Percentiles rank a stretch among this genome's conserved stretches.
Evolutionary conservation across 1,140 invertebrate species (phyloP).

Genomic region (Holotrichia oblita): DNA sequence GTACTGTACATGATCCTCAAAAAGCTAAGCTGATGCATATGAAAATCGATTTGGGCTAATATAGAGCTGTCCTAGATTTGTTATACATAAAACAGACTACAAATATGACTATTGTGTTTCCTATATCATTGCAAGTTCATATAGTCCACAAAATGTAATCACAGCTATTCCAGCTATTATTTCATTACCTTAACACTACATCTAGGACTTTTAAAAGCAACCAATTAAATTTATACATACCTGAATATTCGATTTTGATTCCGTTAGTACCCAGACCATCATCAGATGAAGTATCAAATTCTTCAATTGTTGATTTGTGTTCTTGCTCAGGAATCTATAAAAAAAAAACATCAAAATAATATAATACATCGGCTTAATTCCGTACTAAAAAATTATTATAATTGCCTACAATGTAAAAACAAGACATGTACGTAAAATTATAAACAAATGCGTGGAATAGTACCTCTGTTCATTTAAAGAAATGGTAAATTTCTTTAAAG

Average conservation of each 20-base stretch:
- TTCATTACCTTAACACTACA: neutral
- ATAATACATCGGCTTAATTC: neutral
- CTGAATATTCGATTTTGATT: constrained; percentile 17
- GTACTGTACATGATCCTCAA: too few species aligned
- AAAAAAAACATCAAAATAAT: neutral
- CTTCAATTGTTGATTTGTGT: neutral
- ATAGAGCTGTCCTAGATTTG: too few species aligned
- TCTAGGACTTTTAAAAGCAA: neutral
- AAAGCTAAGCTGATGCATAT: too few species aligned
- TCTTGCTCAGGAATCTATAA: neutral
- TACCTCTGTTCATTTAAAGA: neutral
- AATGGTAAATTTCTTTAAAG: neutral
- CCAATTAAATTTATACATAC: neutral
- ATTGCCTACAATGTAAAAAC: neutral
- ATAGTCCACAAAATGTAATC: too few species aligned
- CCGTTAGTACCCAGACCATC: neutral
- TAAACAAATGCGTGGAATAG: neutral
- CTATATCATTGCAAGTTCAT: too few species aligned
- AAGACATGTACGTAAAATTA: neutral
- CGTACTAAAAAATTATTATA: neutral
- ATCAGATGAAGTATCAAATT: neutral
- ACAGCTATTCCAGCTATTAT: neutral
- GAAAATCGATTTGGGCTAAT: too few species aligned
- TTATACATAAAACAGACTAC: too few species aligned
- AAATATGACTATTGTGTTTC: too few species aligned